Conservation (phyloP, 2,888 invertebrate species). For the Eurytoma adleriae region DNA sequence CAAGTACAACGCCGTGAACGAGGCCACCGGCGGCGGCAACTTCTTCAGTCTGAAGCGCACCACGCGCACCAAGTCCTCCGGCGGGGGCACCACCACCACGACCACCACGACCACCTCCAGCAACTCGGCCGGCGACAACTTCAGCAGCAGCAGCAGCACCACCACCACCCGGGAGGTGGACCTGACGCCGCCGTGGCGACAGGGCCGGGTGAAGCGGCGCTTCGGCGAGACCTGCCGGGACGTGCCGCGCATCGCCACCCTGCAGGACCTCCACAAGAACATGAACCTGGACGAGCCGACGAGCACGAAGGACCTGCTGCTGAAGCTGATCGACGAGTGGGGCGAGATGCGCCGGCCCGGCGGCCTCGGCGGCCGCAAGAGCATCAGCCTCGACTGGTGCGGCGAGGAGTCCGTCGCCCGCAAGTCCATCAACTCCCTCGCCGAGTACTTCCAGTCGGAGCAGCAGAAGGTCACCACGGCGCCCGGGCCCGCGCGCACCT, state of each 20-base stretch:
- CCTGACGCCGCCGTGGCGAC: slow-evolving; percentile 72
- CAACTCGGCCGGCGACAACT: background rate
- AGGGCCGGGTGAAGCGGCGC: slow-evolving; percentile 66
- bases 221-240: slow-evolving; percentile 73
- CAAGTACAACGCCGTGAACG: slow-evolving; percentile 26
- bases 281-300: slow-evolving; percentile 72
- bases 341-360: slow-evolving; percentile 80
- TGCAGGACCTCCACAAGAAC: slow-evolving; percentile 70
- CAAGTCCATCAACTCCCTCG: slow-evolving; percentile 87
- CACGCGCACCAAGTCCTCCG: background rate
- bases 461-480: slow-evolving; percentile 63
- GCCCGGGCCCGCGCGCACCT: slow-evolving; percentile 6
- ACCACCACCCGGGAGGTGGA: slow-evolving; percentile 63
- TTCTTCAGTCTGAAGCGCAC: slow-evolving; percentile 28
- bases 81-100: background rate
- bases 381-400: slow-evolving; percentile 87
- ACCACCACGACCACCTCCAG: background rate
- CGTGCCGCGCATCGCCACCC: slow-evolving; percentile 71
- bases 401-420: slow-evolving; percentile 85
- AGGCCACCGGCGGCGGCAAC: background rate
- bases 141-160: slow-evolving; percentile 11
- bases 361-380: slow-evolving; percentile 78
- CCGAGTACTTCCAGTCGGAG: slow-evolving; percentile 85
- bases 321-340: slow-evolving; percentile 87
- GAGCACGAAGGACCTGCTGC: slow-evolving; percentile 85